Conservation (phyloP, 2,797 vertebrate species). For the Microchirus variegatus region DNA sequence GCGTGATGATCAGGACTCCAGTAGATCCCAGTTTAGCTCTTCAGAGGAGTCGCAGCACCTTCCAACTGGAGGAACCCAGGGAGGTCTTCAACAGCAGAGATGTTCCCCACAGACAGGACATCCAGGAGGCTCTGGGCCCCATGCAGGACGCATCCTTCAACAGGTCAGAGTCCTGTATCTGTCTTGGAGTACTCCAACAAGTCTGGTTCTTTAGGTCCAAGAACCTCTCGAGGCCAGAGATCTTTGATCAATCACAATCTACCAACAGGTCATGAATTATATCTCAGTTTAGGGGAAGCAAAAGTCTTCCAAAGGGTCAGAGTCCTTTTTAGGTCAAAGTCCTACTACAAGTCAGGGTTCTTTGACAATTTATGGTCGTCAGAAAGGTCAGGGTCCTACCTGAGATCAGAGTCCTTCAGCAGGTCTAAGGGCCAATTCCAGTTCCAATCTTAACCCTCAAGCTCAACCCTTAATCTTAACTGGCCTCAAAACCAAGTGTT, state of each 20-base stretch:
- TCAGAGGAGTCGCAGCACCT: conserved; percentile 87
- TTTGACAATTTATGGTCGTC: no score
- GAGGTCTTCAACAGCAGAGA: conserved; percentile 27
- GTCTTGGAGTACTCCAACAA: conserved; percentile 30
- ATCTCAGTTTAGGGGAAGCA: no score
- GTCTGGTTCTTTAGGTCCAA: no score
- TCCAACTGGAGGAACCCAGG: conserved; percentile 80
- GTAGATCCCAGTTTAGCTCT: conserved; percentile 71
- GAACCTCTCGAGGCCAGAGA: background rate
- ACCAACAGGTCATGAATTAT: conserved; percentile 78
- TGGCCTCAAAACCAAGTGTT: no score
- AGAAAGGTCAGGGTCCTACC: conserved; percentile 21
- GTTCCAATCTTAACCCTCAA: no score
- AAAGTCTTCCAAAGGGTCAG: no score
- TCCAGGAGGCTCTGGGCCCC: conserved; percentile 66
- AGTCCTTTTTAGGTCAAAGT: no score
- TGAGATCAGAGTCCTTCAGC: conserved; percentile 60
- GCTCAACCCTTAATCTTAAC: no score
- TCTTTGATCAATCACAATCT: background rate
- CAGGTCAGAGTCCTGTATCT: conserved; percentile 31
- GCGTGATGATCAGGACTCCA: conserved; percentile 36
- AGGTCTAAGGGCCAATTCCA: no score
- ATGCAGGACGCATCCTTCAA: conserved; percentile 73
- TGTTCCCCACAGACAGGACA: conserved; percentile 66
- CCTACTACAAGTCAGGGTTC: no score